phyloP scores from a whole-genome alignment of 1,140 invertebrate species.

The Drosophila trapezifrons region DNA sequence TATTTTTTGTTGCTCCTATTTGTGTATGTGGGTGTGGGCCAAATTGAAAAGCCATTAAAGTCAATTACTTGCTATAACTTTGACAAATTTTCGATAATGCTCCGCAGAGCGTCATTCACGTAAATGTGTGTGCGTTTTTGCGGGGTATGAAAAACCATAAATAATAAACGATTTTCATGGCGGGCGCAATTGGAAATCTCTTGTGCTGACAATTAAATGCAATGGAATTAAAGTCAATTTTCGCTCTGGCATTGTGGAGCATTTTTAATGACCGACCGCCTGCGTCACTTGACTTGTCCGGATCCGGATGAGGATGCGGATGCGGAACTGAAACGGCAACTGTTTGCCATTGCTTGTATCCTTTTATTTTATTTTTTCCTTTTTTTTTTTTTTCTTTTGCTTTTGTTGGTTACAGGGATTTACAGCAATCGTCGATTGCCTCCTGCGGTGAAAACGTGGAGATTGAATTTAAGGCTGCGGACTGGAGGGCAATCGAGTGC shows the following conservation, averaged over 20 bases:
- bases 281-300: constrained; percentile 63
- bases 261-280: constrained; percentile 50
- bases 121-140: constrained; percentile 8
- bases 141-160: constrained; percentile 54
- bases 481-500: neutral
- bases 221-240: constrained; percentile 56
- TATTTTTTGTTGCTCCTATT: constrained; percentile 12
- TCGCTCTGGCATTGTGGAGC: constrained; percentile 40
- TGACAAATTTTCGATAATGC: constrained; percentile 63
- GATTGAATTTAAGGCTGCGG: constrained; percentile 15
- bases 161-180: constrained; percentile 67
- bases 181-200: constrained; percentile 59
- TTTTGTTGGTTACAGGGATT: constrained; percentile 67
- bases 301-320: constrained; percentile 18
- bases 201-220: constrained; percentile 59
- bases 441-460: constrained; percentile 36
- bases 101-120: constrained; percentile 21
- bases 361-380: constrained; percentile 20
- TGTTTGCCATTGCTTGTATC: constrained; percentile 53
- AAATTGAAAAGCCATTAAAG: constrained; percentile 69
- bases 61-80: constrained; percentile 64
- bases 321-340: constrained; percentile 50
- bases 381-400: constrained; percentile 8
- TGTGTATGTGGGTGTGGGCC: constrained; percentile 7
- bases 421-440: constrained; percentile 58